Conservation (phyloP, 1,140 invertebrate species). For the Rhopalosiphum maidis region DNA sequence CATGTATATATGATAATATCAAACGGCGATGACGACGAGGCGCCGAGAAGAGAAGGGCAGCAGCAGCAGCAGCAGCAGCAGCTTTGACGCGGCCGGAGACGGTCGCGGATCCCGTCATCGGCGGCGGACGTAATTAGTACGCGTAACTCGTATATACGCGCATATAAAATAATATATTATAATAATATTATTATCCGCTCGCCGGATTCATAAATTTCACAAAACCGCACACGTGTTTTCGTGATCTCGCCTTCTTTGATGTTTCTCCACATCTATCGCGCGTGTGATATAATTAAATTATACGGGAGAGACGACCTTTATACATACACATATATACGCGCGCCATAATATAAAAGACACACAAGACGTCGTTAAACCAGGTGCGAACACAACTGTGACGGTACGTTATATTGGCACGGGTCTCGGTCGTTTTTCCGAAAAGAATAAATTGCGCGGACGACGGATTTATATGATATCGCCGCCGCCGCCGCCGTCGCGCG, state of each 20-base stretch:
- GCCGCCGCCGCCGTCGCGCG: background rate
- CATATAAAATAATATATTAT: background rate
- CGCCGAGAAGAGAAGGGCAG: background rate
- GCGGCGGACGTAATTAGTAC: slow-evolving; percentile 39
- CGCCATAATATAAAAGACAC: background rate
- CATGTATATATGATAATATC: background rate
- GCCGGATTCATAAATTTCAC: slow-evolving; percentile 51
- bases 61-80: background rate
- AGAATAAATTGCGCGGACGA: background rate
- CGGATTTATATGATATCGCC: background rate
- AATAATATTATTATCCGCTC: slow-evolving; percentile 19
- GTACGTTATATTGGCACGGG: background rate
- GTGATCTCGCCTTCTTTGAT: slow-evolving; percentile 28
- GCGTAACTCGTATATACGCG: background rate
- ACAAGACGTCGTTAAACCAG: slow-evolving; percentile 27
- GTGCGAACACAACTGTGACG: slow-evolving; percentile 25
- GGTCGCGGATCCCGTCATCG: background rate
- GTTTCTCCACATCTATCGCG: background rate
- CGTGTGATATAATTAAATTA: background rate
- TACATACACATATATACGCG: too few relatives aligned
- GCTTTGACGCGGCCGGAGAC: background rate
- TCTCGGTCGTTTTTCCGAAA: slow-evolving; percentile 22
- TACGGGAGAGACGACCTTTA: background rate
- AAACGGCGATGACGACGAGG: background rate
- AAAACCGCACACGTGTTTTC: slow-evolving; percentile 28